Evolutionary conservation across 2,888 invertebrate species (phyloP), one percentile per base, ranked within the genome.

Genomic region (Catonia carolina): DNA sequence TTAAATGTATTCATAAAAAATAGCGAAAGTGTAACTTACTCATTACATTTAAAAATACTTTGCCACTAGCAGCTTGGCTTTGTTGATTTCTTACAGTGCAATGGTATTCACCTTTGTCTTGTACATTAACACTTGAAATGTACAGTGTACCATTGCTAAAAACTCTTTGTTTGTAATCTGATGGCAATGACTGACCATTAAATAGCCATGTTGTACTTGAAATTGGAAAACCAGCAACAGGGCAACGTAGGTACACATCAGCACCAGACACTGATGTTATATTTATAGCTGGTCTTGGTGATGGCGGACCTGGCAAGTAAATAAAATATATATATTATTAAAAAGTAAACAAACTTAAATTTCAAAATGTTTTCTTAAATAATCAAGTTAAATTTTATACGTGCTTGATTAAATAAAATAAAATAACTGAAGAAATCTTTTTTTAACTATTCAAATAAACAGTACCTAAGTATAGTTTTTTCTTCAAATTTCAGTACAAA

Each of bases 151-250:
- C 76, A 60, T 76, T 75, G 15, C 66, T 60, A 51, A 72, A 71
- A 8, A 72, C 68, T 35, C 70, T 69, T 59, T 75, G 75, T 12
- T 75, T 67, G 59, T 73, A 71, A 64, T 72, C 72, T 33, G 63
- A 61, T 0, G 74, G 74, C 27, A 75, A 66, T 8, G 65, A 64
- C 4, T 69, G 69, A 31, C 70, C 73, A 68, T 74, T 74, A 66
- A 72, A 72, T 54, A 70, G 71, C 79, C 79, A 79, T 6, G 70
- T 69, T 18, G 77, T 74, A 7, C 67, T 67, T 22, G 72, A 67
- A 18, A 78, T 69, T 2, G 79, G 78, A 66, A 73, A 77, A 3
- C 79, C 79, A 5, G 76, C 74, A 18, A 78, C 77, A 15, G 76
- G 76, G 63, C 79, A 79, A 18, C 71, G 69, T 17, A 79, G 66